Evolutionary conservation across 2,113 vertebrate genomes (phyloP), one percentile per base, ranked within the genome.

Genomic region (Anolis sagrei): DNA sequence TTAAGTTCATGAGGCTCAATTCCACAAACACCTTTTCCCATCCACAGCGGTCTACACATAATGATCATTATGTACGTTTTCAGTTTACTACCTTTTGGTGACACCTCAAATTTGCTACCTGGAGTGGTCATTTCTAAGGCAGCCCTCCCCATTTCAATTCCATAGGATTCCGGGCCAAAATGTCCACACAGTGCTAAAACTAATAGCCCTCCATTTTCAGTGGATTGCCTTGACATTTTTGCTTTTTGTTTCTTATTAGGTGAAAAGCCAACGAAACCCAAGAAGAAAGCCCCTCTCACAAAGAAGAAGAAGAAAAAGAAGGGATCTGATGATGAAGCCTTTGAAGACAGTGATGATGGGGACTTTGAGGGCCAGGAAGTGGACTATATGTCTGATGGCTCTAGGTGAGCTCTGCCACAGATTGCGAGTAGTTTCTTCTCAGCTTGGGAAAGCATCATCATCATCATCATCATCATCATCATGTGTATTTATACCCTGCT

Each of bases 381-480:
- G 79, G 98, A 99, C 91, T 98, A 98, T 95, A 98, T 99, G 97
- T 98, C 98, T 0, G 98, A 98, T 1, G 97, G 97, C 89, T 98
- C 97, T 93, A 98, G 98, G 98, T 98, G 79, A 89, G 88, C 29
- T 4, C 27, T 36, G 1, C 29, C 25, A 29, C 9, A 34, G n/a
- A 9, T 5, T 1, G 29, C 16, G 25, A 68, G 18, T 16, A 2
- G 10, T 19, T n/a, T 73, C 18, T 64, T n/a, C 13, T 39, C 34
- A 32, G 27, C 27, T n/a, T 6, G n/a, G 39, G 23, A 16, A 25
- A 13, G 7, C 39, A 44, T 44, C 5, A 44, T 44, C 5, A 44
- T 44, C 5, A 44, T 44, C 5, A 44, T 44, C 5, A 44, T 44
- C 5, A 44, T 44, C 5, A 44, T 44, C 5, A 44, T 44, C 5